A percentile compares a stretch with the other conserved stretches of the same genome.
Evolutionary conservation across 2,888 invertebrate genomes (phyloP).

Genomic region (Uropetala carovei): DNA sequence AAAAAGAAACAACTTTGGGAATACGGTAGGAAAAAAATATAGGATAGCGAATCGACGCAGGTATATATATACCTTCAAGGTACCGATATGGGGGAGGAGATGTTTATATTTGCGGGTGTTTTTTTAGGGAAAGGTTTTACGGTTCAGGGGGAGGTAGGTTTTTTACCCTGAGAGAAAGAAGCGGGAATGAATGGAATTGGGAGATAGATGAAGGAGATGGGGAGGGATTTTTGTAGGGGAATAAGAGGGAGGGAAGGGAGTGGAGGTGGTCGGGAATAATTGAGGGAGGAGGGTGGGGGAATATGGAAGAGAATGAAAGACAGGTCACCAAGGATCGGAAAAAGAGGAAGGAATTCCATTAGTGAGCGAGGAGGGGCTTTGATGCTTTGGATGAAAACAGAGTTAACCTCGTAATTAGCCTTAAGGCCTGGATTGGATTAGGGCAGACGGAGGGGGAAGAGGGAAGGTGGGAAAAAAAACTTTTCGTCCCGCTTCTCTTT

Average conservation of each 20-base stretch:
- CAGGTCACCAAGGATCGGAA: conserved; percentile 38
- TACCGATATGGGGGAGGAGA: not conserved
- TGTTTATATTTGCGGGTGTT: not conserved
- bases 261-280: not conserved
- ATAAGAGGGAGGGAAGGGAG: not conserved
- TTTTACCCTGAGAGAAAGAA: not conserved
- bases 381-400: conserved; percentile 67
- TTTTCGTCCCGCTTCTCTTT: not conserved
- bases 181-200: not conserved
- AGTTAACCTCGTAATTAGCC: conserved; percentile 67
- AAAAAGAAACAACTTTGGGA: too few relatives aligned
- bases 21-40: too few relatives aligned
- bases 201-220: too few relatives aligned
- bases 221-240: not conserved
- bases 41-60: too few relatives aligned
- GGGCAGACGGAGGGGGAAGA: conserved; percentile 52
- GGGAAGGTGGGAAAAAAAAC: conserved; percentile 32
- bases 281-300: not conserved
- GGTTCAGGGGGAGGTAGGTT: too few relatives aligned
- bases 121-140: too few relatives aligned
- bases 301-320: conserved; percentile 31
- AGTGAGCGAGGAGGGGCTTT: conserved; percentile 27
- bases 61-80: not conserved
- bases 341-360: conserved; percentile 46
- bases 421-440: conserved; percentile 47